Percentiles rank a stretch among this genome's conserved stretches.
These are phyloP conservation scores for Melanophora roralis DNA, from an alignment of 2,888 invertebrate genomes.

Conservation along the genomic window DNA sequence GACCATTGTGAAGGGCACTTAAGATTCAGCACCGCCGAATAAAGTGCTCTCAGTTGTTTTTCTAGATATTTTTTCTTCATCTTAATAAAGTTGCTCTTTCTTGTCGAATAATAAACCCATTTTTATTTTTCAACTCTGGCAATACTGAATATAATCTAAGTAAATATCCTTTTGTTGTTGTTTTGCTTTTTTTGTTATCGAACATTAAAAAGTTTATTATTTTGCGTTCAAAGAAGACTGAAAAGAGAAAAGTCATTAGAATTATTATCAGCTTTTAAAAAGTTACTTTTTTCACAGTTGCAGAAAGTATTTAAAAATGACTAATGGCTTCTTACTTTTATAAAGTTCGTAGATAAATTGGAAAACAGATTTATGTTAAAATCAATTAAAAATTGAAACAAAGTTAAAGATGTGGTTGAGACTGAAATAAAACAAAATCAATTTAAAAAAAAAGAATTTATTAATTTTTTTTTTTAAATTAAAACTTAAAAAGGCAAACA, in stretches of 20 bases:
- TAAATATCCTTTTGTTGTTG: constrained; percentile 25
- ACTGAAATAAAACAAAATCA: too few species aligned
- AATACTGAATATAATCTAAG: constrained; percentile 1
- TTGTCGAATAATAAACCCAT: too few species aligned
- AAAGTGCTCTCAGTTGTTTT: too few species aligned
- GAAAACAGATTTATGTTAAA: constrained; percentile 23
- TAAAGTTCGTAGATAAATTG: constrained; percentile 28
- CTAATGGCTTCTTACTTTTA: constrained; percentile 28
- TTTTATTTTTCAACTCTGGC: too few species aligned
- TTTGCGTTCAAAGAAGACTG: background rate
- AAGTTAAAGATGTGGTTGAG: background rate
- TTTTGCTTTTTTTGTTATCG: constrained; percentile 22
- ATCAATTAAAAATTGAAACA: constrained; percentile 38
- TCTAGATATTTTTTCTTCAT: too few species aligned
- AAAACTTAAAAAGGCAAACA: too few species aligned
- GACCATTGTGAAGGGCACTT: too few species aligned
- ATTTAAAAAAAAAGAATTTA: too few species aligned
- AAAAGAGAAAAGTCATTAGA: constrained; percentile 30
- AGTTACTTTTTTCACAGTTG: constrained; percentile 9
- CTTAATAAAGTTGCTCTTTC: too few species aligned
- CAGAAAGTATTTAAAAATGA: constrained; percentile 34
- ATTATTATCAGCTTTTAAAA: constrained; percentile 18
- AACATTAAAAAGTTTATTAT: constrained; percentile 43
- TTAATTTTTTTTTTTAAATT: too few species aligned
- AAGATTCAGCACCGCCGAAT: too few species aligned